phyloP scores from a whole-genome alignment of 2,888 invertebrate species.

The Mythimna pallens region DNA sequence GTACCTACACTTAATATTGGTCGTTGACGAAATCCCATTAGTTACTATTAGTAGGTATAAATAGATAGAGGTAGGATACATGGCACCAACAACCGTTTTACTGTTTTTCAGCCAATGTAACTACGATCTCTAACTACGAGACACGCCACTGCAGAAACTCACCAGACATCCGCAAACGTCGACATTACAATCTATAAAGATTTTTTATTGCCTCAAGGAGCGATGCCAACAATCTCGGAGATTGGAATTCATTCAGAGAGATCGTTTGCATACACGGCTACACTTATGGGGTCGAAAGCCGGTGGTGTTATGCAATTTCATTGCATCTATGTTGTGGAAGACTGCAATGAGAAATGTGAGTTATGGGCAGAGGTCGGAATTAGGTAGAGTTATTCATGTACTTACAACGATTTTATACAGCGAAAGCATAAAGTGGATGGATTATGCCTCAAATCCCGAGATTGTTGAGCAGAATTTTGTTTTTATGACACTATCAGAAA shows the following conservation, averaged over 20 bases:
- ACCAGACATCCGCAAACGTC: slow-evolving; percentile 42
- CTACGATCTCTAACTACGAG: slow-evolving; percentile 2
- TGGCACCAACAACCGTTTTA: not conserved
- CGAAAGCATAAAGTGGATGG: too few species aligned
- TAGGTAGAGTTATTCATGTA: too few species aligned
- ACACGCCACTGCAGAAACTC: slow-evolving; percentile 18
- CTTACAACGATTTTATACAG: too few species aligned
- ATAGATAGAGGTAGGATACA: not conserved
- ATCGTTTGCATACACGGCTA: slow-evolving; percentile 38
- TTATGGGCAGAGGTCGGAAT: too few species aligned
- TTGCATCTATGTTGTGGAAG: slow-evolving; percentile 7
- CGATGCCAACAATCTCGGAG: slow-evolving; percentile 58
- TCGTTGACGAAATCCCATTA: too few species aligned
- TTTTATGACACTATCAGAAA: too few species aligned
- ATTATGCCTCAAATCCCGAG: too few species aligned
- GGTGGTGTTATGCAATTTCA: slow-evolving; percentile 24
- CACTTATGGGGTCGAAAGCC: slow-evolving; percentile 24
- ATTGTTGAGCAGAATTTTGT: too few species aligned
- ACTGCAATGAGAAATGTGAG: not conserved
- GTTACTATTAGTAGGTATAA: too few species aligned
- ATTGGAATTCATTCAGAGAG: slow-evolving; percentile 58
- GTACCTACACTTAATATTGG: too few species aligned
- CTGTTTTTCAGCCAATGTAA: not conserved
- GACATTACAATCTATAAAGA: slow-evolving; percentile 57
- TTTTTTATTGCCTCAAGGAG: slow-evolving; percentile 56